Evolutionary conservation across 2,797 vertebrate genomes (phyloP).

Genomic region (Hylomyscus alleni): DNA sequence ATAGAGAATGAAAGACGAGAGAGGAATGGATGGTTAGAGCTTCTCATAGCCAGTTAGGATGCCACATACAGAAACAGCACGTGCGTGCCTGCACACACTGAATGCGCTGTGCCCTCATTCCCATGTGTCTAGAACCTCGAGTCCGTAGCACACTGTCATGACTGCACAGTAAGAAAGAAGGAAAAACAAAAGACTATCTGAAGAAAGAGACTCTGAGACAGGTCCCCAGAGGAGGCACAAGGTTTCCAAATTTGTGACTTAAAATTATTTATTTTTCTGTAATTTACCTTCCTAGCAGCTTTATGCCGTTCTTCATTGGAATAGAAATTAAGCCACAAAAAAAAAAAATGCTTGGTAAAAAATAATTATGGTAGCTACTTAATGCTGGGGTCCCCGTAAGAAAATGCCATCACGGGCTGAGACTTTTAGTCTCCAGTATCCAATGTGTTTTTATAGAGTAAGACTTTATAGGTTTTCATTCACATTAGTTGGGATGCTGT

Average conservation of each 20-base stretch:
- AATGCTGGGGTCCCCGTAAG: not conserved
- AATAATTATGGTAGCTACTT: not conserved
- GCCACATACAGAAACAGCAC: not conserved
- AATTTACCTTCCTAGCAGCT: not conserved
- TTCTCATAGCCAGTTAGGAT: not conserved
- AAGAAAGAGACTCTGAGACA: not conserved
- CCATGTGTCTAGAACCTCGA: not conserved
- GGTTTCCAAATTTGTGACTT: not conserved
- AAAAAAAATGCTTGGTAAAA: not conserved
- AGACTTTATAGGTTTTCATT: not conserved
- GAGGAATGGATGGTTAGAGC: not conserved
- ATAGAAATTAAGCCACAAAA: slow-evolving; percentile 27
- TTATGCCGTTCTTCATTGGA: not conserved
- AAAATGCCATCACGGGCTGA: not conserved
- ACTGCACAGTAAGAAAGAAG: not conserved
- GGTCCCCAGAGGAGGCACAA: not conserved
- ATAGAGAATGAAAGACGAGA: not conserved
- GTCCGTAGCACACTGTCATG: not conserved
- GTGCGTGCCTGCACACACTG: not conserved
- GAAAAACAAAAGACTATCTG: not conserved
- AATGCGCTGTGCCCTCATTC: not conserved
- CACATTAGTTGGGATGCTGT: not conserved
- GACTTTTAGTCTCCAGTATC: not conserved
- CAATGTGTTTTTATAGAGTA: not conserved
- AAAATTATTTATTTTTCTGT: slow-evolving; percentile 26